Evolutionary conservation across 2,113 vertebrate species (phyloP).

Genomic region (Salminus brasiliensis): DNA sequence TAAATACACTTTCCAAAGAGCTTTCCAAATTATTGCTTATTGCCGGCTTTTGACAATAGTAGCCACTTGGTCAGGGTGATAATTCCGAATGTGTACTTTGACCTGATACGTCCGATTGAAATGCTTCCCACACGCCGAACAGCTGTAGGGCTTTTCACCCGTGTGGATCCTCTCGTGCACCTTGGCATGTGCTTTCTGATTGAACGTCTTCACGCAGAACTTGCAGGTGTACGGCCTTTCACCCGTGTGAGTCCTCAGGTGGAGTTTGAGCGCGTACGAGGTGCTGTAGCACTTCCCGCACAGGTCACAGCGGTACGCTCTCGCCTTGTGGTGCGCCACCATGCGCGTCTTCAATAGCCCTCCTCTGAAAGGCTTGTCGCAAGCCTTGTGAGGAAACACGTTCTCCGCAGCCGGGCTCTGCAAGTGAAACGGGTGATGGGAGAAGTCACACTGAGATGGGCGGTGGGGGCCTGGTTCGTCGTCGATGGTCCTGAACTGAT

Average conservation of each 20-base stretch:
- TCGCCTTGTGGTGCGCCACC: neutral
- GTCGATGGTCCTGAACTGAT: neutral
- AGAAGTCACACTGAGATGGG: slow-evolving; percentile 17
- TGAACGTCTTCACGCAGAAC: slow-evolving; percentile 43
- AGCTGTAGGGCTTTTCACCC: slow-evolving; percentile 38
- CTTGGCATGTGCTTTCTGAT: slow-evolving; percentile 39
- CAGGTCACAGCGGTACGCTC: slow-evolving; percentile 29
- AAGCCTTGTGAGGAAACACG: slow-evolving; percentile 13
- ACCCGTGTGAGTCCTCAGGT: slow-evolving; percentile 37
- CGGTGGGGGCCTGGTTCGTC: neutral
- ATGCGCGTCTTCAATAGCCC: slow-evolving; percentile 5
- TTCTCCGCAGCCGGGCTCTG: slow-evolving; percentile 19
- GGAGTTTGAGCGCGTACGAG: slow-evolving; percentile 30
- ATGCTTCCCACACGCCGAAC: slow-evolving; percentile 31
- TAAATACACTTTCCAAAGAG: no score
- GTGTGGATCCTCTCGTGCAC: slow-evolving; percentile 42
- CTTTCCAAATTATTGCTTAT: neutral
- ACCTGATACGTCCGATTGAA: slow-evolving; percentile 41
- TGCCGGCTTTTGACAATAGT: slow-evolving; percentile 34
- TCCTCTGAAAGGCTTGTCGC: neutral
- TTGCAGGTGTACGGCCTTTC: slow-evolving; percentile 40
- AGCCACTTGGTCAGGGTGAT: slow-evolving; percentile 29
- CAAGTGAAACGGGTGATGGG: neutral
- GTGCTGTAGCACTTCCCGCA: slow-evolving; percentile 45
- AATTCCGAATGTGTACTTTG: slow-evolving; percentile 37